Conservation (phyloP, 2,113 vertebrate species). For the Ptyas mucosa region DNA sequence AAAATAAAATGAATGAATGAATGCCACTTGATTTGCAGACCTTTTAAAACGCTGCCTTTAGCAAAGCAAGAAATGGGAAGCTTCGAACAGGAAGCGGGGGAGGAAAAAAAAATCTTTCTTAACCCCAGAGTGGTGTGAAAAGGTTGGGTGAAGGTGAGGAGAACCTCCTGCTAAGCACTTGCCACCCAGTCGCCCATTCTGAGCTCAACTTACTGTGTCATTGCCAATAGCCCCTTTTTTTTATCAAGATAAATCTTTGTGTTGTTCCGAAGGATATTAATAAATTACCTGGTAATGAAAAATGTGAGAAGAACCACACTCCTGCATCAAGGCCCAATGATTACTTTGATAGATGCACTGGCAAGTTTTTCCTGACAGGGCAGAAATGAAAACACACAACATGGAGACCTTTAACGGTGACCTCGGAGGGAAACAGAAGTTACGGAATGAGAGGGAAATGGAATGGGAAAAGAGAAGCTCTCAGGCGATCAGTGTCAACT, state of each 20-base stretch:
- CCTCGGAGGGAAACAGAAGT: conserved; percentile 73
- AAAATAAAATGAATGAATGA: neutral
- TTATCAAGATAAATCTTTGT: conserved; percentile 83
- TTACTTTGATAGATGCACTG: conserved; percentile 83
- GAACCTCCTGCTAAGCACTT: conserved; percentile 13
- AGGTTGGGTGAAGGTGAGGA: conserved; percentile 59
- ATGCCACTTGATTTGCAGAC: neutral
- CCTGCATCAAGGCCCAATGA: conserved; percentile 77
- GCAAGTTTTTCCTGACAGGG: conserved; percentile 78
- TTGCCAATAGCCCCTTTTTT: conserved; percentile 58
- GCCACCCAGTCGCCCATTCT: conserved; percentile 34
- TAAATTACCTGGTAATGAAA: conserved; percentile 86
- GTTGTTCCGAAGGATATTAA: conserved; percentile 80
- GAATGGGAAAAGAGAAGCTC: conserved; percentile 66
- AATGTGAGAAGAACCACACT: conserved; percentile 77
- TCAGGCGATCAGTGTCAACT: conserved; percentile 57
- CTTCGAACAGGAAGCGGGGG: conserved; percentile 17
- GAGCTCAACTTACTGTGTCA: conserved; percentile 53
- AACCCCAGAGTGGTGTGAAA: conserved; percentile 48
- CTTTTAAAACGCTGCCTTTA: conserved; percentile 8
- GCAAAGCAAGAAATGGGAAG: conserved; percentile 53
- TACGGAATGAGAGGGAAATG: conserved; percentile 70
- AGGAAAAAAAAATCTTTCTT: conserved; percentile 18
- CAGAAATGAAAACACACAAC: conserved; percentile 83
- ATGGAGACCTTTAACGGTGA: conserved; percentile 75